Base-by-base conservation (phyloP, 2,113 vertebrate species). In the Callionymus lyra region DNA sequence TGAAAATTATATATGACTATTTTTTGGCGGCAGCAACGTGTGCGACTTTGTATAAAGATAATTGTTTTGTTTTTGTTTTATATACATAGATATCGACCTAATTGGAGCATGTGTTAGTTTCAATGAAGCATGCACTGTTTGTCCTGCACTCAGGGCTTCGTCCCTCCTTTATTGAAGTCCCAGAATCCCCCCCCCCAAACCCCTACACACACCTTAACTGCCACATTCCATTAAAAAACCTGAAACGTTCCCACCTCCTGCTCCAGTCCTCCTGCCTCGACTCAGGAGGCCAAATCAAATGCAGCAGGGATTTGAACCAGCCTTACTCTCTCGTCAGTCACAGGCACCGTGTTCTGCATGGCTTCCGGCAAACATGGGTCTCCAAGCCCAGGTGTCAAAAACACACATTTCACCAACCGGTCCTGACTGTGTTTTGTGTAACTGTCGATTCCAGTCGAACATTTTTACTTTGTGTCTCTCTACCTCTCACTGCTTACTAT, bases 131-230 rank as follows among this genome's bases (percentile, higher is more conserved):
- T 82, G 76, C 53, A 56, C 63, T 62, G 58, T 32, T 69, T 41
- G 68, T 74, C 70, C 68, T 55, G 63, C 71, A 68, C 76, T 81
- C 76, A 79, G 74, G 74, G 79, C 73, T 59, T 60, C 31, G 70
- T 47, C 53, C 60, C 64, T 47, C 47, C 47, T 33, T 38, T 44
- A 38, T 57, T 27, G 8, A 34, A 38, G 2, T 35, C 38, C 34
- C 41, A 12, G 16, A 2, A 2, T 12, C 15, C 50, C 12, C 6
- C 19, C 2, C 15, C 4, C 46, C 21, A 27, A 13, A 34, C 39
- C 4, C 53, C 16, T 32, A 43, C 34, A 36, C 53, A 51, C 48
- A 53, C 53, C 27, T 33, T 46, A 33, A 38, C 53, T 56, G 54
- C 59, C 57, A 56, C 31, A 38, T 59, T 21, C 15, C 62, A 53